Percentiles rank a stretch among this genome's conserved stretches.
phyloP scores from a whole-genome alignment of 2,113 vertebrate species.

The Engraulis encrasicolus region DNA sequence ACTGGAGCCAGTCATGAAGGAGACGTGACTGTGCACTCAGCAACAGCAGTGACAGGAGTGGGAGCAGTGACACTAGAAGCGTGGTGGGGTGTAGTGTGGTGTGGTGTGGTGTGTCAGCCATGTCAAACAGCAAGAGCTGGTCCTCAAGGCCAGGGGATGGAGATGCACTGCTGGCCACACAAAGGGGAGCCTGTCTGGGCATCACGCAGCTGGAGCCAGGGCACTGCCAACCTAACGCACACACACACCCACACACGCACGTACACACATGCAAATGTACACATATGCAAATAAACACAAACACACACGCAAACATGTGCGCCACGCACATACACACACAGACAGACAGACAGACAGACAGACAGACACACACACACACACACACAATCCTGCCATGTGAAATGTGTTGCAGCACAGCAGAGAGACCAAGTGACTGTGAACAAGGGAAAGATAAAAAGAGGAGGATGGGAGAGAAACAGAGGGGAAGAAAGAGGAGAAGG shows the following conservation, averaged over 20 bases:
- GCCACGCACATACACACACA: too few species aligned
- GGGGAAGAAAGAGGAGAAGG: background rate
- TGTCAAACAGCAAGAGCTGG: conserved; percentile 9
- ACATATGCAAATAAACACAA: too few species aligned
- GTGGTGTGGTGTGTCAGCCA: background rate
- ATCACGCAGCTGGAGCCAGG: conserved; percentile 36
- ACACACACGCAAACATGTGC: too few species aligned
- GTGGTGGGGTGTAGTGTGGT: too few species aligned
- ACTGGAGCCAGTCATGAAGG: background rate
- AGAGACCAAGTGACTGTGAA: too few species aligned
- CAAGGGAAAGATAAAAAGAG: background rate
- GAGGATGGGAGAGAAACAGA: background rate
- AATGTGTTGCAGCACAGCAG: too few species aligned
- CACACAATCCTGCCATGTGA: too few species aligned
- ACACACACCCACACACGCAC: background rate
- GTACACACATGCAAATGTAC: too few species aligned
- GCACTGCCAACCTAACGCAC: background rate
- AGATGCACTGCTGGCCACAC: conserved; percentile 19
- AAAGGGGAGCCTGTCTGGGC: conserved; percentile 46
- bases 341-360: too few species aligned
- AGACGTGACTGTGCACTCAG: background rate
- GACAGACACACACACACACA: too few species aligned
- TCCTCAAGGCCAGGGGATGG: background rate
- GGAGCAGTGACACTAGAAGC: background rate
- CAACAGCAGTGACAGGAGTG: too few species aligned